Evolutionary conservation across 2,888 invertebrate genomes (phyloP).

Genomic region (Ormyrus labotus): DNA sequence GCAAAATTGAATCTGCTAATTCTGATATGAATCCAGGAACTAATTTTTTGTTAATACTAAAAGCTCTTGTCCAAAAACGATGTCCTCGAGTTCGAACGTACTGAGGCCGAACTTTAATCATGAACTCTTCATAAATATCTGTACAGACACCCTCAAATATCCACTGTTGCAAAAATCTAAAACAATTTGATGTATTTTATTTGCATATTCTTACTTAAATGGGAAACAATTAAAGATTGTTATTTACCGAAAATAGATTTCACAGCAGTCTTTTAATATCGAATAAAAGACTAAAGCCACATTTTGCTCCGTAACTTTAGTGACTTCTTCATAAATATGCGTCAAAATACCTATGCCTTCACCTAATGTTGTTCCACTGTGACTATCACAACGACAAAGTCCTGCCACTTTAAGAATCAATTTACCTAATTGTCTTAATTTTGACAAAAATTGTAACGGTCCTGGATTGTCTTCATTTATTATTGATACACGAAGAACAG

Average conservation of each 20-base stretch:
- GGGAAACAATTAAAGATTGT: background rate
- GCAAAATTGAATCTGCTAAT: slow-evolving; percentile 81
- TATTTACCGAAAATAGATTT: slow-evolving; percentile 80
- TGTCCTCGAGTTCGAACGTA: slow-evolving; percentile 81
- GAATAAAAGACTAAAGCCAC: slow-evolving; percentile 79
- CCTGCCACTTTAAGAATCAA: slow-evolving; percentile 68
- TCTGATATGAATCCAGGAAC: slow-evolving; percentile 84
- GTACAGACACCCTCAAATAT: slow-evolving; percentile 90
- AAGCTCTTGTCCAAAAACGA: slow-evolving; percentile 83
- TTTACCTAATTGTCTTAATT: slow-evolving; percentile 65
- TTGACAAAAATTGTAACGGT: slow-evolving; percentile 63
- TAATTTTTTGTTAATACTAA: slow-evolving; percentile 75
- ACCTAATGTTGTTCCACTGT: slow-evolving; percentile 59
- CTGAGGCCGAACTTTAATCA: slow-evolving; percentile 84
- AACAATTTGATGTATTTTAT: slow-evolving; percentile 33
- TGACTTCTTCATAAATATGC: slow-evolving; percentile 81
- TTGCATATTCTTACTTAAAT: background rate
- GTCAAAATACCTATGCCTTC: slow-evolving; percentile 81
- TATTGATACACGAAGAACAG: slow-evolving; percentile 65
- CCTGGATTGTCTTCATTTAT: slow-evolving; percentile 57
- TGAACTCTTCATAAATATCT: slow-evolving; percentile 90
- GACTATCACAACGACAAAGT: slow-evolving; percentile 66
- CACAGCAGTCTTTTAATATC: slow-evolving; percentile 78
- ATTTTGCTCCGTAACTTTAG: slow-evolving; percentile 78
- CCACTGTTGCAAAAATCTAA: slow-evolving; percentile 87